A percentile compares a stretch with the other conserved stretches of the same genome.
phyloP scores from a whole-genome alignment of 2,113 vertebrate genomes.

The Danionella cerebrum region DNA sequence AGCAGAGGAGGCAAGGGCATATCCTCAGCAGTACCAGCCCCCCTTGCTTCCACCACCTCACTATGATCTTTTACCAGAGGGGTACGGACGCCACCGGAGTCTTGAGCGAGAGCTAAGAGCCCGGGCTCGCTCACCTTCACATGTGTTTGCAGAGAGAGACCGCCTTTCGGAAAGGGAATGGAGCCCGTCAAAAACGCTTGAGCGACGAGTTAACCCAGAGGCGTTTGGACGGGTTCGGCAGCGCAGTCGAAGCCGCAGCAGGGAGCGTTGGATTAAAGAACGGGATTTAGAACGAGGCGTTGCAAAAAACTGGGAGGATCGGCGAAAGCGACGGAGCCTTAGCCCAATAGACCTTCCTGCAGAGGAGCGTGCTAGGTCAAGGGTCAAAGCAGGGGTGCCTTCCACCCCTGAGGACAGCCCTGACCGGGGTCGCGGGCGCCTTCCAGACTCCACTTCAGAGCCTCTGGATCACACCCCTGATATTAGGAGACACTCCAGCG shows the following conservation, averaged over 20 bases:
- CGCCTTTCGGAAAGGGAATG: conserved; percentile 78
- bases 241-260: conserved; percentile 75
- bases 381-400: conserved; percentile 55
- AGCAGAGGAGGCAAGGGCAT: conserved; percentile 79
- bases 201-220: conserved; percentile 73
- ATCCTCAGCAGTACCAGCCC: conserved; percentile 75
- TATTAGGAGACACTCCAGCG: conserved; percentile 34
- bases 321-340: conserved; percentile 74
- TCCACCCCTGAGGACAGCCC: conserved; percentile 78
- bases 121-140: conserved; percentile 79
- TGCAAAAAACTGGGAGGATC: conserved; percentile 73
- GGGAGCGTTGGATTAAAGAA: conserved; percentile 82
- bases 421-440: conserved; percentile 74
- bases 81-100: conserved; percentile 78
- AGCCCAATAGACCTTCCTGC: conserved; percentile 68
- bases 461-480: conserved; percentile 73
- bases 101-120: conserved; percentile 82
- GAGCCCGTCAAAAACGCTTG: conserved; percentile 78
- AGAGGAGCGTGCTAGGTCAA: conserved; percentile 72
- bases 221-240: conserved; percentile 66
- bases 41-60: conserved; percentile 70
- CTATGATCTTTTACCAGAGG: conserved; percentile 79
- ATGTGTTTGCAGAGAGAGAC: conserved; percentile 74
- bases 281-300: conserved; percentile 54
- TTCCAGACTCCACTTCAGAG: conserved; percentile 72